Base-by-base conservation (phyloP, 2,888 invertebrate species). In the Tethea ocularis region DNA sequence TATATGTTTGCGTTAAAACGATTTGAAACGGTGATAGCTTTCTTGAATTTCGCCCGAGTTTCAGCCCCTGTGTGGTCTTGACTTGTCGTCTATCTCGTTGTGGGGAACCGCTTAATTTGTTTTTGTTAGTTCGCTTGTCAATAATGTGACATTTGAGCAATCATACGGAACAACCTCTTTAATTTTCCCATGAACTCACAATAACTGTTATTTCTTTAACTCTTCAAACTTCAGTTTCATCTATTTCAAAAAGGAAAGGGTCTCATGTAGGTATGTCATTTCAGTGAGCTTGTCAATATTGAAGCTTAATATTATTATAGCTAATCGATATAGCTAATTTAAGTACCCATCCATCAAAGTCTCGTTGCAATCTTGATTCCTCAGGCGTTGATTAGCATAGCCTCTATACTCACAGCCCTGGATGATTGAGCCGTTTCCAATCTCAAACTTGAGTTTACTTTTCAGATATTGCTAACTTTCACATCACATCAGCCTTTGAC, bases 1-100 rank as follows among this genome's bases (percentile, higher is more conserved):
- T 91, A 92, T 84, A 87, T 86, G 89, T 90, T 85, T 87, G 89
- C 88, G 91, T 90, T 88, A 90, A 91, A 91, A 78, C 88, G 84
- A 92, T 93, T 93, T 78, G 92, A 75, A 75, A 88, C 90, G 92
- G 91, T 90, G 88, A 91, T 89, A 90, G 89, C 80, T 89, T 83
- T 84, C 81, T 78, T 84, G 81, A 80, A 86, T 87, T 89, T 88
- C 84, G 86, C 85, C 80, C 78, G 76, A 70, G 75, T 80, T 82
- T 75, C 75, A 79, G 75, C 72, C 83, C 86, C 80, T 91, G 92
- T 93, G 93, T 93, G 93, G 93, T 91, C 91, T 78, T 62, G 68
- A 24, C 54, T 36, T 33, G 57, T 52, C 64, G 26, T 68, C n/a
- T n/a, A n/a, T n/a, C 70, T 69, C 74, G 64, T 73, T 78, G 75